Evolutionary conservation across 2,888 invertebrate species (phyloP).

Genomic region (Erebia ligea): DNA sequence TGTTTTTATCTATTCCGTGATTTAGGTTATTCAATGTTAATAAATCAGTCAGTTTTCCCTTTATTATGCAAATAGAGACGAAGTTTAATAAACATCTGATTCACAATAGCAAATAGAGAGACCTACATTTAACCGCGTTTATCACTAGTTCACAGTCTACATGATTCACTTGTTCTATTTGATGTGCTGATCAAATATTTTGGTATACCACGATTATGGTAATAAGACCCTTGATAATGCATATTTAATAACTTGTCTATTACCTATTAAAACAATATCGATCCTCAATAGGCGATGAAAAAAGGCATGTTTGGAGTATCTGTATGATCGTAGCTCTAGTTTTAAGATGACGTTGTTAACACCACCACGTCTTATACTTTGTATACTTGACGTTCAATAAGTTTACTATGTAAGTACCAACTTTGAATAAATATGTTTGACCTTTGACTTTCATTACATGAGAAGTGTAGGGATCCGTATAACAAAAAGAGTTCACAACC

Average conservation of each 20-base stretch:
- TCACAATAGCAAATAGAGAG: slow-evolving; percentile 32
- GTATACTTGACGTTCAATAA: too few relatives aligned
- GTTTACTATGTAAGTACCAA: too few relatives aligned
- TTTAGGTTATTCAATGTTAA: slow-evolving; percentile 3
- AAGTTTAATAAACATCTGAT: slow-evolving; percentile 29
- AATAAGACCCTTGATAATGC: slow-evolving; percentile 16
- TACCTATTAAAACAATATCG: too few relatives aligned
- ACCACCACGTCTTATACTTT: too few relatives aligned
- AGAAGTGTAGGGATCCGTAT: too few relatives aligned
- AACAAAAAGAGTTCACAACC: too few relatives aligned
- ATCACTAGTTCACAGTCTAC: slow-evolving; percentile 34
- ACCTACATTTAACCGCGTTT: slow-evolving; percentile 33
- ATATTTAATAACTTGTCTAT: background rate
- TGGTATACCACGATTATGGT: slow-evolving; percentile 24
- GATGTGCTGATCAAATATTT: slow-evolving; percentile 36
- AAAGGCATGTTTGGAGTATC: too few relatives aligned
- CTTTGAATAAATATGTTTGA: too few relatives aligned
- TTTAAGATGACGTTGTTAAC: too few relatives aligned
- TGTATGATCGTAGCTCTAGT: too few relatives aligned
- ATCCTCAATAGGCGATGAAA: too few relatives aligned
- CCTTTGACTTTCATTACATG: too few relatives aligned
- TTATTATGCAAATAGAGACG: slow-evolving; percentile 12
- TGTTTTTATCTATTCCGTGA: background rate
- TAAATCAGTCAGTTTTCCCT: slow-evolving; percentile 9
- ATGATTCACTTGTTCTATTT: slow-evolving; percentile 36